Percentiles rank a stretch among this genome's conserved stretches.
Conservation (phyloP, 2,113 vertebrate genomes). For the Poecilia latipinna region DNA sequence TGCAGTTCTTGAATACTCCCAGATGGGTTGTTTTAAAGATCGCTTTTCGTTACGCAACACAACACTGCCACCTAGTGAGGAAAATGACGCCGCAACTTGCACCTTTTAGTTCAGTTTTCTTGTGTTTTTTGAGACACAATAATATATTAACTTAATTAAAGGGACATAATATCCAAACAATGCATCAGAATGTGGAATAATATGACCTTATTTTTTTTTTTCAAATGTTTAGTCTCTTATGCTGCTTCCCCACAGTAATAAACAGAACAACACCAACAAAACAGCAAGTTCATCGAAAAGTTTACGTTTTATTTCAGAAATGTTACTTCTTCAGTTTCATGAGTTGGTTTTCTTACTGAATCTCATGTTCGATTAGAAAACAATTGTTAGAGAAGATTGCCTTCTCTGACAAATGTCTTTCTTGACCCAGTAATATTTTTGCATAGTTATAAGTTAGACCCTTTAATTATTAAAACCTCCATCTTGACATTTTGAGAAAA, state of each 20-base stretch:
- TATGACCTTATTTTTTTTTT: too few relatives aligned
- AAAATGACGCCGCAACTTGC: not conserved
- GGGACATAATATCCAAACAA: too few relatives aligned
- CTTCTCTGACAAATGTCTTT: not conserved
- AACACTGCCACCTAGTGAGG: slow-evolving; percentile 53
- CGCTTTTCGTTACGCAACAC: not conserved
- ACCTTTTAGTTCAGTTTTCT: not conserved
- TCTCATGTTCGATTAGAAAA: not conserved
- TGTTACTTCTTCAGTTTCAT: too few relatives aligned
- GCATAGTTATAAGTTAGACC: not conserved
- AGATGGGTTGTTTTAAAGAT: not conserved
- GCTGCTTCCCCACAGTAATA: not conserved
- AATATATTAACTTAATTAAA: too few relatives aligned
- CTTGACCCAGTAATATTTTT: not conserved
- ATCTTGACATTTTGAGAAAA: not conserved
- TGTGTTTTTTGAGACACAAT: too few relatives aligned
- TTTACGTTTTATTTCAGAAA: too few relatives aligned
- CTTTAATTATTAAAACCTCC: not conserved
- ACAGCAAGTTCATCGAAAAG: too few relatives aligned
- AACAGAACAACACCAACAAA: not conserved
- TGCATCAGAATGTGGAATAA: too few relatives aligned
- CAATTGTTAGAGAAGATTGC: not conserved
- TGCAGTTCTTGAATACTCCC: not conserved
- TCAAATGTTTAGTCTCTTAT: not conserved
- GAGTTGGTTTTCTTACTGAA: too few relatives aligned